Percentiles rank a stretch among this genome's conserved stretches.
Conservation (phyloP, 1,140 invertebrate species). For the Micrasema longulum region DNA sequence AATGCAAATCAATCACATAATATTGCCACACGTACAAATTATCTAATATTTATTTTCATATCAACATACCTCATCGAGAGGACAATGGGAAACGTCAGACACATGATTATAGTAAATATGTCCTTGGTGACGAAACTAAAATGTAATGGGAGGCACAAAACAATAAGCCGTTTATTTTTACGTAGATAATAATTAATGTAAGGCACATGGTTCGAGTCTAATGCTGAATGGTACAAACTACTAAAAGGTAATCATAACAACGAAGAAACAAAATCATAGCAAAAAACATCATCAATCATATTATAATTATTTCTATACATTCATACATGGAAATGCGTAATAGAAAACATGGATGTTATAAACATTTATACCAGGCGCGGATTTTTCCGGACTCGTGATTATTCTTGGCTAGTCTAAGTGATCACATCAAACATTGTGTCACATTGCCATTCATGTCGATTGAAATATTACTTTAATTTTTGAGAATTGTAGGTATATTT, state of each 20-base stretch:
- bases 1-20: conserved; percentile 22
- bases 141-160: conserved; percentile 2
- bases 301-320: neutral
- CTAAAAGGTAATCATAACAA: neutral
- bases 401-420: no score
- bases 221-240: conserved; percentile 3
- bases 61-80: no score
- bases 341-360: no score
- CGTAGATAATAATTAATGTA: conserved; percentile 12
- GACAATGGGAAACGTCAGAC: conserved; percentile 20
- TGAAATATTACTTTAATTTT: no score
- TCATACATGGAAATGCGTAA: no score
- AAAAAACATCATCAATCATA: conserved; percentile 8
- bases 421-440: no score
- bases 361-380: no score
- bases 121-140: conserved; percentile 11
- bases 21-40: conserved; percentile 8
- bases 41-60: no score
- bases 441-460: no score
- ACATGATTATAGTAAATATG: conserved; percentile 20
- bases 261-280: neutral
- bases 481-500: no score
- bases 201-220: conserved; percentile 19
- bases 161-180: conserved; percentile 24
- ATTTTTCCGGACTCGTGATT: no score